These are phyloP conservation scores for Anhinga anhinga DNA, from an alignment of 2,113 vertebrate genomes.

Conservation along the genomic window DNA sequence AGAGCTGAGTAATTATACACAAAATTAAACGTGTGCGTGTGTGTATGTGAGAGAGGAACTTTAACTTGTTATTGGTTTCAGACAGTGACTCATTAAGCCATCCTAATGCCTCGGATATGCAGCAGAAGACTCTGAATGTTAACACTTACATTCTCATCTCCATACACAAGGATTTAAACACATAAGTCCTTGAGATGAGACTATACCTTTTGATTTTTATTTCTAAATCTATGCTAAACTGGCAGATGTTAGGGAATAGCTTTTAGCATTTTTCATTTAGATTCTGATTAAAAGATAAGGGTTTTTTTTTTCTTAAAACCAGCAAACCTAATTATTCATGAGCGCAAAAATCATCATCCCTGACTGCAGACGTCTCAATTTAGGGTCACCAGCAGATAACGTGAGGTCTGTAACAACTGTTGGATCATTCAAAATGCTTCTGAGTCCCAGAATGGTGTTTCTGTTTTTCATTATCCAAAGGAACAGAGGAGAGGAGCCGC, in stretches of 20 bases:
- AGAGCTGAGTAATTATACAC: slow-evolving; percentile 50
- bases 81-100: slow-evolving; percentile 57
- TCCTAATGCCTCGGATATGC: slow-evolving; percentile 38
- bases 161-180: slow-evolving; percentile 62
- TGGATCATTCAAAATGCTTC: neutral
- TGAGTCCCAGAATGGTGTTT: neutral
- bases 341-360: slow-evolving; percentile 56
- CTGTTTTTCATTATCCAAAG: slow-evolving; percentile 35
- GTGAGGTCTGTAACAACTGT: slow-evolving; percentile 26
- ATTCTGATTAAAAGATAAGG: slow-evolving; percentile 73
- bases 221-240: slow-evolving; percentile 69
- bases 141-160: slow-evolving; percentile 53
- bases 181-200: slow-evolving; percentile 70
- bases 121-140: slow-evolving; percentile 34
- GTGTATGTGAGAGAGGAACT: neutral
- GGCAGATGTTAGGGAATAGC: slow-evolving; percentile 72
- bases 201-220: slow-evolving; percentile 72
- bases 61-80: slow-evolving; percentile 45
- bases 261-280: slow-evolving; percentile 66
- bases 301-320: slow-evolving; percentile 49
- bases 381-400: slow-evolving; percentile 53
- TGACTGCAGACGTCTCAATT: slow-evolving; percentile 42
- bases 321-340: slow-evolving; percentile 54
- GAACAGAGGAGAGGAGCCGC: neutral
- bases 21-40: neutral